Conservation (phyloP, 2,888 invertebrate species). For the Sinopyrophorus schimmeli region DNA sequence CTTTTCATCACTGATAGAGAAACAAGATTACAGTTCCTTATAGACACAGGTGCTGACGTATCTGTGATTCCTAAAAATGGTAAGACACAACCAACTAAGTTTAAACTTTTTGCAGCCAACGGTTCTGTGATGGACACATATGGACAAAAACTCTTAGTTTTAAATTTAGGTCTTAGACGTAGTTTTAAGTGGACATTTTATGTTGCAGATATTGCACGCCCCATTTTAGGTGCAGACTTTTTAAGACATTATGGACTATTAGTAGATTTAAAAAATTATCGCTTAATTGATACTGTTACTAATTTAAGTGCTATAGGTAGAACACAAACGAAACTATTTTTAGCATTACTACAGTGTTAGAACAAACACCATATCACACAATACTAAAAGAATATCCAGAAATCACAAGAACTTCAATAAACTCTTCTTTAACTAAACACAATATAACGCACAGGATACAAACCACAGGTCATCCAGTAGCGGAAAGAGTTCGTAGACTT, state of each 20-base stretch:
- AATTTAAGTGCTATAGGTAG: too few relatives aligned
- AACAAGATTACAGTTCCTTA: too few relatives aligned
- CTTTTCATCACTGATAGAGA: too few relatives aligned
- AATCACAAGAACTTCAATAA: background rate
- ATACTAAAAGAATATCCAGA: too few relatives aligned
- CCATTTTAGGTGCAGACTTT: constrained; percentile 10
- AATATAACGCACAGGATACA: background rate
- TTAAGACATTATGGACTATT: background rate
- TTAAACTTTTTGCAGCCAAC: constrained; percentile 7
- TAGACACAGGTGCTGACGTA: too few relatives aligned
- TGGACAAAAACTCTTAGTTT: background rate
- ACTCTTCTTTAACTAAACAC: too few relatives aligned
- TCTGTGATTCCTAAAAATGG: too few relatives aligned
- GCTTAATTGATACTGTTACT: constrained; percentile 2
- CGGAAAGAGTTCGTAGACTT: background rate
- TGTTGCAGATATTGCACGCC: background rate
- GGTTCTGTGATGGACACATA: background rate
- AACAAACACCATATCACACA: too few relatives aligned
- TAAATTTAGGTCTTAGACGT: background rate
- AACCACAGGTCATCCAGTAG: background rate
- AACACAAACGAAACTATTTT: background rate
- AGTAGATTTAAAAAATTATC: constrained; percentile 1
- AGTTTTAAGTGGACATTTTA: background rate
- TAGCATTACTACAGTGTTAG: background rate
- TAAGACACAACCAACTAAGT: too few relatives aligned